Base-by-base conservation (phyloP, 2,888 invertebrate species). In the Polymixis lichenea region DNA sequence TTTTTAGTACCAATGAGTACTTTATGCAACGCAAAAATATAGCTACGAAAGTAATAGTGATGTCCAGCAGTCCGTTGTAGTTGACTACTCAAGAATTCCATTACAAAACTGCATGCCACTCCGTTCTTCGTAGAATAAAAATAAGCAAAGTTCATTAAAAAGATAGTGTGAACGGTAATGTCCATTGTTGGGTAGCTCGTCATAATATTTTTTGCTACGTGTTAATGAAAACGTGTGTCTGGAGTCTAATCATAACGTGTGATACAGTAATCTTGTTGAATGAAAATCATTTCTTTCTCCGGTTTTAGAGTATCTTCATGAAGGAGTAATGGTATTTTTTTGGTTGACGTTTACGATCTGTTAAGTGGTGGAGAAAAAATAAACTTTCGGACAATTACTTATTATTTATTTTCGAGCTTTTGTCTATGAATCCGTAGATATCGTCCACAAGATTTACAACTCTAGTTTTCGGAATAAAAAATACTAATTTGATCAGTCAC, bases 21-120 rank as follows among this genome's bases (percentile, higher is more conserved):
- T 69, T 82, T 60, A 70, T 49, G 38, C 25, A 51, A 61, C 53
- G 62, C 22, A 65, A 84, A 77, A 72, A 65, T 13, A 60, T 58
- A 49, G 62, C 46, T 49, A 22, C 17, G 71, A 72, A 74, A 78
- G 46, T 74, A 80, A 70, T 51, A 55, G 62, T 56, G 60, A 43
- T 43, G 64, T 46, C 25, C 51, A 53, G 84, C 62, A 2, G 62
- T 60, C 43, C 8, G 55, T 56, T 74, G 62, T 58, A 78, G 78
- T 70, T 49, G 58, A 66, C 85, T 76, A 72, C 71, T 79, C 73
- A 70, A 84, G 62, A 79, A 86, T 75, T 84, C 87, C 80, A 86
- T 84, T 84, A 86, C 62, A 74, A 53, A 72, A 49, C 71, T 66
- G 76, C 74, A 79, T 61, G 25, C 72, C n/a, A 72, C 55, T 46